phyloP scores from a whole-genome alignment of 2,888 invertebrate genomes.

The Saturnia japonica region DNA sequence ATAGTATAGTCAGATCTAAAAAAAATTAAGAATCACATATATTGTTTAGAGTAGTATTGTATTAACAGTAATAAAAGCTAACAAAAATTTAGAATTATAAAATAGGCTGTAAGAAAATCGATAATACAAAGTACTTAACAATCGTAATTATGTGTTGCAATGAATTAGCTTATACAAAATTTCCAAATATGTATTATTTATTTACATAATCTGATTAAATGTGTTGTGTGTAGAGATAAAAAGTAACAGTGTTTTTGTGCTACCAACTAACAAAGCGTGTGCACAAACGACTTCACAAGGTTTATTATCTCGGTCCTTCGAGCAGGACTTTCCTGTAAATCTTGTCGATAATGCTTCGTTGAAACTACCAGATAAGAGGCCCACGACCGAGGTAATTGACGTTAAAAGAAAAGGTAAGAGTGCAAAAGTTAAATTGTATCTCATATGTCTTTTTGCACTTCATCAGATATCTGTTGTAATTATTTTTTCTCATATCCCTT shows the following conservation, averaged over 20 bases:
- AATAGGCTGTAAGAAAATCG: background rate
- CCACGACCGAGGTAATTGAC: slow-evolving; percentile 74
- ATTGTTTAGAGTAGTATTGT: too few relatives aligned
- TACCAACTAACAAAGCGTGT: background rate
- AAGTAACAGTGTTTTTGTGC: background rate
- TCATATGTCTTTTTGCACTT: background rate
- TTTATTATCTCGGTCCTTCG: slow-evolving; percentile 14
- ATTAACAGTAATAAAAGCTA: background rate
- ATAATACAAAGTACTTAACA: background rate
- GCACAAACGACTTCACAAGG: slow-evolving; percentile 26
- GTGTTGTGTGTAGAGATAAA: background rate
- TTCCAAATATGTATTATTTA: background rate
- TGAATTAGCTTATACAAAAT: too few relatives aligned
- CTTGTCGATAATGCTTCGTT: slow-evolving; percentile 59
- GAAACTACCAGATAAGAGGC: slow-evolving; percentile 62
- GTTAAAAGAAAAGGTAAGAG: slow-evolving; percentile 64
- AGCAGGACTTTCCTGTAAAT: slow-evolving; percentile 53
- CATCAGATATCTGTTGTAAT: background rate
- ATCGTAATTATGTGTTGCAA: too few relatives aligned
- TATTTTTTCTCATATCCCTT: background rate
- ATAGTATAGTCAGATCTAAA: too few relatives aligned
- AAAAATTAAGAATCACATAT: too few relatives aligned
- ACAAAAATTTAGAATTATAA: background rate
- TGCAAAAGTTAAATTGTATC: slow-evolving; percentile 11
- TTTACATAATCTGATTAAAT: background rate